These are phyloP conservation scores for Potorous gilbertii DNA, from an alignment of 2,797 vertebrate genomes.

Conservation along the genomic window DNA sequence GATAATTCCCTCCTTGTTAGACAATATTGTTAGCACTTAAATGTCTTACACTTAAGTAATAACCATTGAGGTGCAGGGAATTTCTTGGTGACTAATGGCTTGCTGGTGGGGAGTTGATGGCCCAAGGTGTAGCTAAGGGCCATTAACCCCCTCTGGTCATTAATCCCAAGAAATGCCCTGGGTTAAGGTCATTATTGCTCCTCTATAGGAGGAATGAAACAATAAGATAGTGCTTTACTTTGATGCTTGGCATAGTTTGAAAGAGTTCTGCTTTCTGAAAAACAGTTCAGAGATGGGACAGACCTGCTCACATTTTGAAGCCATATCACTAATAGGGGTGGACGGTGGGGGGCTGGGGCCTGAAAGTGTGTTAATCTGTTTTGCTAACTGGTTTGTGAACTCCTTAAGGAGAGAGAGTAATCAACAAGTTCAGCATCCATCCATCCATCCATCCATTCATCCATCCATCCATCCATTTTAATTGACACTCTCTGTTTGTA, in stretches of 20 bases:
- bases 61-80: conserved; percentile 62
- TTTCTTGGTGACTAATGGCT: conserved; percentile 68
- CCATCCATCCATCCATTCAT: too few relatives aligned
- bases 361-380: background rate
- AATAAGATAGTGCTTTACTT: accelerated
- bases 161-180: conserved; percentile 57
- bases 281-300: background rate
- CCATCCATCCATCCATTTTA: background rate
- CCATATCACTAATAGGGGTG: background rate
- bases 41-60: conserved; percentile 62
- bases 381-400: background rate
- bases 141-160: conserved; percentile 68
- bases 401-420: background rate
- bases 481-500: background rate
- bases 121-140: conserved; percentile 59
- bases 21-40: conserved; percentile 38
- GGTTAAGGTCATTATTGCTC: conserved; percentile 40
- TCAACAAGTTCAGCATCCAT: background rate
- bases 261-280: background rate
- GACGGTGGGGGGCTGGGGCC: background rate
- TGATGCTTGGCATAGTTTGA: background rate
- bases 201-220: background rate
- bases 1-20: conserved; percentile 14
- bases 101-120: conserved; percentile 36
- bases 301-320: background rate